Evolutionary conservation across 1,140 invertebrate species (phyloP).

Genomic region (Patella vulgata): DNA sequence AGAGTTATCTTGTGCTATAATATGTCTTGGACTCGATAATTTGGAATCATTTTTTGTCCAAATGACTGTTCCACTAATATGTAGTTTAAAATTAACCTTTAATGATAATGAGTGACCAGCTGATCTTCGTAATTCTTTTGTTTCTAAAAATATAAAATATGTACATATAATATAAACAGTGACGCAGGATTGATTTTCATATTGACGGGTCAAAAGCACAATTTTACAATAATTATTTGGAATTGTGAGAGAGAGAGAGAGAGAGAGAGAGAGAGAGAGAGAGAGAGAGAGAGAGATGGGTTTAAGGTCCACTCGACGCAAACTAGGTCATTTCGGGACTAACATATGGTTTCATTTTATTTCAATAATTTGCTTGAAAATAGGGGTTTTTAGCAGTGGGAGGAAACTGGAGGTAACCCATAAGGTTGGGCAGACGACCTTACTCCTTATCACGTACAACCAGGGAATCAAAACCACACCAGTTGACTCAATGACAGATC

Average conservation of each 20-base stretch:
- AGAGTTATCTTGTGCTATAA: conserved; percentile 39
- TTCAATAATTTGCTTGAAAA: too few relatives aligned
- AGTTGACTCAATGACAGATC: too few relatives aligned
- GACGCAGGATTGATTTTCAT: neutral
- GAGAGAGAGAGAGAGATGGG: too few relatives aligned
- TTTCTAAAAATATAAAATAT: conserved; percentile 20
- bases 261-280: too few relatives aligned
- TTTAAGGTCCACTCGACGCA: too few relatives aligned
- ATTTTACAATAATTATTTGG: neutral
- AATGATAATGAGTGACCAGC: conserved; percentile 33
- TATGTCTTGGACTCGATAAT: conserved; percentile 26
- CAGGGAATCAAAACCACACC: too few relatives aligned
- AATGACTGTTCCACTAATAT: conserved; percentile 31
- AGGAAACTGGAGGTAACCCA: too few relatives aligned
- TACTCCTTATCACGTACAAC: too few relatives aligned
- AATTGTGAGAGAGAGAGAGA: neutral
- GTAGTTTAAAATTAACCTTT: conserved; percentile 32
- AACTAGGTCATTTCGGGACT: too few relatives aligned
- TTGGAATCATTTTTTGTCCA: conserved; percentile 34
- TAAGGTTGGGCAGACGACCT: too few relatives aligned
- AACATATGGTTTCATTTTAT: too few relatives aligned
- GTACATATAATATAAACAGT: neutral
- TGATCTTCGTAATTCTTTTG: conserved; percentile 29
- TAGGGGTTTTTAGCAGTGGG: too few relatives aligned
- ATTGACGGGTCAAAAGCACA: neutral